Conservation (phyloP, 2,797 vertebrate genomes). For the Lacerta viridis region DNA sequence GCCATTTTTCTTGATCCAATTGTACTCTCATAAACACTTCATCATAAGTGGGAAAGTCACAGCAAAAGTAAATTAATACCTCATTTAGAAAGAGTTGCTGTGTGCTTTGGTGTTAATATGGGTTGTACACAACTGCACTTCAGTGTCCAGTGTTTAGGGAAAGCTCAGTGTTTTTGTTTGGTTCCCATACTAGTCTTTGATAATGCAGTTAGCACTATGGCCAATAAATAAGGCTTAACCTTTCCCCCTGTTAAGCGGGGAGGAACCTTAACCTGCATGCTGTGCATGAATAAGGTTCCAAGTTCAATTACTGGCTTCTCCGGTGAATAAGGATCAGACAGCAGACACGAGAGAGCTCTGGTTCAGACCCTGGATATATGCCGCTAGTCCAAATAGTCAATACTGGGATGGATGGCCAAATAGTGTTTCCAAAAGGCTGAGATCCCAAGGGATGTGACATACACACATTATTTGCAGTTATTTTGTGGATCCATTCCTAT, state of each 20-base stretch:
- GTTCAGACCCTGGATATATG: background rate
- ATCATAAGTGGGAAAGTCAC: conserved; percentile 66
- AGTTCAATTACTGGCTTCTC: background rate
- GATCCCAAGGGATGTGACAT: background rate
- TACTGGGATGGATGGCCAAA: too few species aligned
- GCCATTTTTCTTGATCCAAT: conserved; percentile 47
- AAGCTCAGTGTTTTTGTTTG: conserved; percentile 49
- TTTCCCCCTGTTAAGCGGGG: background rate
- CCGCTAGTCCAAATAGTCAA: too few species aligned
- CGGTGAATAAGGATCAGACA: background rate
- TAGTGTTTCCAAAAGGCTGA: background rate
- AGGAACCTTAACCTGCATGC: background rate
- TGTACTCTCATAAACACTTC: conserved; percentile 59
- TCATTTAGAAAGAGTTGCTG: conserved; percentile 70
- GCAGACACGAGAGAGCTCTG: background rate
- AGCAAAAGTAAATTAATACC: conserved; percentile 66
- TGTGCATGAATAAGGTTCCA: background rate
- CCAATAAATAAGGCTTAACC: background rate
- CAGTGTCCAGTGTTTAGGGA: conserved; percentile 23
- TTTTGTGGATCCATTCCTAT: background rate
- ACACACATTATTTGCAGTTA: background rate
- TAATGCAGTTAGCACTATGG: conserved; percentile 30
- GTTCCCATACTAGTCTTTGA: conserved; percentile 46
- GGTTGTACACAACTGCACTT: conserved; percentile 45
- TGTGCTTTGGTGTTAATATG: conserved; percentile 62